Conservation (phyloP, 2,888 invertebrate species). For the Allacma fusca region DNA sequence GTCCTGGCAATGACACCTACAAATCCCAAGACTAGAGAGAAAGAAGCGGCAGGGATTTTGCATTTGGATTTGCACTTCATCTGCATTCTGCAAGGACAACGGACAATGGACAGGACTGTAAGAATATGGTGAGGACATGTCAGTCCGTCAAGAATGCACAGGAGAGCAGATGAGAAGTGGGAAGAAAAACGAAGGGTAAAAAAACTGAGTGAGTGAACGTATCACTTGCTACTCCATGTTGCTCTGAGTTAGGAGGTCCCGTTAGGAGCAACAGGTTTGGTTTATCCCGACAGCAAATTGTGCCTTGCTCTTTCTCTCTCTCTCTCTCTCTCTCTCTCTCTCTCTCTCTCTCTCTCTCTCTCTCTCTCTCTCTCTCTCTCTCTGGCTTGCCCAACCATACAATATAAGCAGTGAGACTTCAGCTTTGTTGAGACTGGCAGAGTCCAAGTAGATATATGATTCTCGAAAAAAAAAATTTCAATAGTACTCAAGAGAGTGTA, state of each 20-base stretch:
- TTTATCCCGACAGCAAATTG: constrained; percentile 38
- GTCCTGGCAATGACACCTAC: too few species aligned
- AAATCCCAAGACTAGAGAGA: background rate
- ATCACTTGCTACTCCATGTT: constrained; percentile 31
- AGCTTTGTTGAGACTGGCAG: too few species aligned
- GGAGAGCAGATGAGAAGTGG: background rate
- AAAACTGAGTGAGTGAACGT: constrained; percentile 20
- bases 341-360: constrained; percentile 22
- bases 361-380: constrained; percentile 18
- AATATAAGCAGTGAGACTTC: background rate
- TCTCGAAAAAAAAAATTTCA: background rate
- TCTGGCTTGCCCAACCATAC: constrained; percentile 34
- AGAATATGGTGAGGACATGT: background rate
- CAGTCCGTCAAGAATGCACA: constrained; percentile 23
- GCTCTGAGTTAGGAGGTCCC: constrained; percentile 49
- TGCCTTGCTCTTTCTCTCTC: background rate
- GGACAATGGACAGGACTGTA: constrained; percentile 1
- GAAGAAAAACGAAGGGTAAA: background rate
- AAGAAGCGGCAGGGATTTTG: background rate
- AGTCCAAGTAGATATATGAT: too few species aligned
- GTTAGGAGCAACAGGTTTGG: constrained; percentile 56
- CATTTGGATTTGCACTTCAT: constrained; percentile 1
- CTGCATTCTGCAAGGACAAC: constrained; percentile 24
- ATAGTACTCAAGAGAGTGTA: background rate
- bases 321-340: constrained; percentile 25